Evolutionary conservation across 2,113 vertebrate genomes (phyloP).

Genomic region (Nibea albiflora): DNA sequence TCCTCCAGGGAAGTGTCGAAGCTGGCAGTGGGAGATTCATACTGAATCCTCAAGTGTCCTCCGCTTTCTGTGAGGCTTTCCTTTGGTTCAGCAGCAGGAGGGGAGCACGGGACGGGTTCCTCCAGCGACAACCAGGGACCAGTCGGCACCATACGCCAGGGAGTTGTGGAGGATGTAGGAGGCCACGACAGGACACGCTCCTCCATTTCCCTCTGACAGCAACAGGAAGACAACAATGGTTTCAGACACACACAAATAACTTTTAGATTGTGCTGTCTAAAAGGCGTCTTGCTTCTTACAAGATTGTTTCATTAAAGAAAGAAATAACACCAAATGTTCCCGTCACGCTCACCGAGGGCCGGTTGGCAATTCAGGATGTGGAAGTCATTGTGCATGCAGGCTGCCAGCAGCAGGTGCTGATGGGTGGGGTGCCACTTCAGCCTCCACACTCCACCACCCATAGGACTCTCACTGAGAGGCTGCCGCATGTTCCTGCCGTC

Average conservation of each 20-base stretch:
- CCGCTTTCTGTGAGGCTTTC: constrained; percentile 33
- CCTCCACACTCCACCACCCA: constrained; percentile 93
- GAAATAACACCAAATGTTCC: too few species aligned
- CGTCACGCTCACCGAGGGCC: constrained; percentile 78
- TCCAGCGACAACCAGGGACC: constrained; percentile 87
- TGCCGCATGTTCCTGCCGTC: constrained; percentile 90
- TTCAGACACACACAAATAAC: not conserved
- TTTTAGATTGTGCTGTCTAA: too few species aligned
- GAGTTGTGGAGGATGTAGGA: constrained; percentile 91
- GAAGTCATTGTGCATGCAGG: constrained; percentile 94
- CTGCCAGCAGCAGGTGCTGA: constrained; percentile 89
- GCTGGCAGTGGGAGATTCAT: constrained; percentile 86
- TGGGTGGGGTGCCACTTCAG: constrained; percentile 93
- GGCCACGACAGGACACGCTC: constrained; percentile 80
- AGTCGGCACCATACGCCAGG: constrained; percentile 94
- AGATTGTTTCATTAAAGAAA: too few species aligned
- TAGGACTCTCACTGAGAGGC: constrained; percentile 84
- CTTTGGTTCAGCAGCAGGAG: constrained; percentile 29
- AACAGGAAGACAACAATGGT: not conserved
- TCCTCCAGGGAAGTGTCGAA: constrained; percentile 85
- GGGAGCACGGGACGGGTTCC: constrained; percentile 53
- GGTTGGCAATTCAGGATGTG: constrained; percentile 89
- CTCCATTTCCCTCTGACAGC: constrained; percentile 80
- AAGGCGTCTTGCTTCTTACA: too few species aligned
- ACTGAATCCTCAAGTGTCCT: constrained; percentile 84